Evolutionary conservation across 1,140 invertebrate species (phyloP).

Genomic region (Druon quercuslanigerum): DNA sequence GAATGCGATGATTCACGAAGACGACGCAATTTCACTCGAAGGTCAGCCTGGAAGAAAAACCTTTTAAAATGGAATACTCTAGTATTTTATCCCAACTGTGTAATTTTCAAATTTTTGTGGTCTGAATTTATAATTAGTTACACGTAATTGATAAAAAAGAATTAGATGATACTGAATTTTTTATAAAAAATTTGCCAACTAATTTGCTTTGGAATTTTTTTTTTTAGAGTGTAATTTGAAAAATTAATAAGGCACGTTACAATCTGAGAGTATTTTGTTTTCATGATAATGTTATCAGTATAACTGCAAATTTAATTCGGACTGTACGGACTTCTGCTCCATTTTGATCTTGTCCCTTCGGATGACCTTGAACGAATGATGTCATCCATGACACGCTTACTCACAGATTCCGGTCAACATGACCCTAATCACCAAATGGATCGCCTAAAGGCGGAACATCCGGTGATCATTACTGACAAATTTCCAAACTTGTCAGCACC

Average conservation of each 20-base stretch:
- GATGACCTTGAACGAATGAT: conserved; percentile 18
- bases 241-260: no score
- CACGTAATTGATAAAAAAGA: background rate
- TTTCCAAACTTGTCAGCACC: background rate
- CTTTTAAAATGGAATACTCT: background rate
- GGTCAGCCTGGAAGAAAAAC: conserved; percentile 2
- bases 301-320: background rate
- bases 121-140: background rate
- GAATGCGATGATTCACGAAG: conserved; percentile 33
- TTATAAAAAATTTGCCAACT: no score
- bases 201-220: no score
- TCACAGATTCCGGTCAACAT: conserved; percentile 10
- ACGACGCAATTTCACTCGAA: conserved; percentile 25
- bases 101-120: background rate
- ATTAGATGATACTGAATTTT: no score
- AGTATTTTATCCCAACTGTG: background rate
- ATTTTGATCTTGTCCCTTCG: conserved; percentile 12
- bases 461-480: background rate
- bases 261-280: no score
- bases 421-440: background rate
- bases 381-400: conserved; percentile 19
- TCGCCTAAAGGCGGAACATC: background rate
- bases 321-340: background rate
- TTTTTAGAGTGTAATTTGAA: no score
- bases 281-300: background rate